A percentile compares a stretch with the other conserved stretches of the same genome.
These are phyloP conservation scores for Trichogramma pretiosum DNA, from an alignment of 1,140 invertebrate genomes.

Conservation along the genomic window DNA sequence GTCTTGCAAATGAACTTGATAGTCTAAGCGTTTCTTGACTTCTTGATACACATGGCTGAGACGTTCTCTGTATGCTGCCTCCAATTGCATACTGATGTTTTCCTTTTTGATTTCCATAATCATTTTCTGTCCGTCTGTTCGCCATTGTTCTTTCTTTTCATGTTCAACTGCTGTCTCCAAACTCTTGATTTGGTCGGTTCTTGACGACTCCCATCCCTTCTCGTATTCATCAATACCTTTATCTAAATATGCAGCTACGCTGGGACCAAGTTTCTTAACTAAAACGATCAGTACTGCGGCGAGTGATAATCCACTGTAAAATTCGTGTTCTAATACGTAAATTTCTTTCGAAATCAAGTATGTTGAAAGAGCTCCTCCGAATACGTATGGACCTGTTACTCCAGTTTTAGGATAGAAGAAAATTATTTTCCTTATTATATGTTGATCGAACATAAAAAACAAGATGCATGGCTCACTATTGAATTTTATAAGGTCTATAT, in stretches of 20 bases:
- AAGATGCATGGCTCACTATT: too few relatives aligned
- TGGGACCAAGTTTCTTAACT: conserved; percentile 67
- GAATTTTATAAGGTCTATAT: too few relatives aligned
- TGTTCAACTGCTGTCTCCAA: conserved; percentile 52
- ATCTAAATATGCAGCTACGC: conserved; percentile 54
- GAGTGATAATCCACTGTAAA: conserved; percentile 69
- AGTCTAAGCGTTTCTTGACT: conserved; percentile 81
- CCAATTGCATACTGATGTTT: conserved; percentile 82
- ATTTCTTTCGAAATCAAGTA: conserved; percentile 87
- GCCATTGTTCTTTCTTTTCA: conserved; percentile 69
- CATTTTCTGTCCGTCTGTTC: conserved; percentile 65
- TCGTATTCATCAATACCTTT: conserved; percentile 63
- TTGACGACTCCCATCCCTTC: conserved; percentile 48
- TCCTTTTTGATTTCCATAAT: conserved; percentile 81
- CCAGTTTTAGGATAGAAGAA: too few relatives aligned
- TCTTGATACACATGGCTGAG: conserved; percentile 63
- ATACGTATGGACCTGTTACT: conserved; percentile 85
- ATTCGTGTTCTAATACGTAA: conserved; percentile 86
- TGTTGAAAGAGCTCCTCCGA: conserved; percentile 67
- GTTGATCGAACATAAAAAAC: too few relatives aligned
- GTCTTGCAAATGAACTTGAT: conserved; percentile 75
- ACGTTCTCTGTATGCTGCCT: conserved; percentile 80
- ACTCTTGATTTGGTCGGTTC: conserved; percentile 46
- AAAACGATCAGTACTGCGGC: conserved; percentile 57
- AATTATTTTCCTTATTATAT: too few relatives aligned